phyloP scores from a whole-genome alignment of 2,113 vertebrate genomes.

The Pteruthius melanotis region DNA sequence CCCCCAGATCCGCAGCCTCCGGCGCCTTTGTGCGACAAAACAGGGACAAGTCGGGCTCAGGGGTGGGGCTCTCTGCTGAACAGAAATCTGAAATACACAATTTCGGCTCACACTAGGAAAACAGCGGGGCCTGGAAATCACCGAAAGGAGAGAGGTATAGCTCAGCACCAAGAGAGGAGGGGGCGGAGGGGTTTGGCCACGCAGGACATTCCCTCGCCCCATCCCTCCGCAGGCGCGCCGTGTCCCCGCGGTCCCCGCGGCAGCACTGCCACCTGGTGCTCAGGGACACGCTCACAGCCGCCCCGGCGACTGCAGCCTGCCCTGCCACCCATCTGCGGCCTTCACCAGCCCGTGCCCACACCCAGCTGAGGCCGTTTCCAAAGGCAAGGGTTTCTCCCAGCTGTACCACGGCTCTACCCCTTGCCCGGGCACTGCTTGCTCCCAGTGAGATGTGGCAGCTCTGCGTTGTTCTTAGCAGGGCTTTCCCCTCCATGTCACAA shows the following conservation, averaged over 20 bases:
- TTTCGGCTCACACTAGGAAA: not conserved
- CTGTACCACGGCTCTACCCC: fast-evolving
- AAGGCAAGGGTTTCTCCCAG: not conserved
- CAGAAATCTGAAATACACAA: not conserved
- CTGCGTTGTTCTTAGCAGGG: fast-evolving
- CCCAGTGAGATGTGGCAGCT: fast-evolving
- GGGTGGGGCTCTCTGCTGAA: not conserved
- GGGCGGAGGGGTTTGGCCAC: no score
- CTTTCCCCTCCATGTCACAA: not conserved
- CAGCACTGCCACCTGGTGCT: slow-evolving; percentile 30
- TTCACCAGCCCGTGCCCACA: fast-evolving
- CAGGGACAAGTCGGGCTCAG: not conserved
- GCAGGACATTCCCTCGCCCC: fast-evolving
- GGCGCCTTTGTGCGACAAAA: not conserved
- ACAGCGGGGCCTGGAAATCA: fast-evolving
- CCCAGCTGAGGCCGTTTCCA: fast-evolving
- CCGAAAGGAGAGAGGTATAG: not conserved
- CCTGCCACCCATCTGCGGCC: not conserved
- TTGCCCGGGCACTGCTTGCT: not conserved
- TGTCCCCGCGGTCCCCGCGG: not conserved
- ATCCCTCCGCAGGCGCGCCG: not conserved
- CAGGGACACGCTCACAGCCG: not conserved
- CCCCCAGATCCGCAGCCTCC: not conserved
- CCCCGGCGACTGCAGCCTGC: fast-evolving
- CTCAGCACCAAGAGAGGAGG: not conserved